phyloP scores from a whole-genome alignment of 2,113 vertebrate genomes.

The Spilogale gracilis region DNA sequence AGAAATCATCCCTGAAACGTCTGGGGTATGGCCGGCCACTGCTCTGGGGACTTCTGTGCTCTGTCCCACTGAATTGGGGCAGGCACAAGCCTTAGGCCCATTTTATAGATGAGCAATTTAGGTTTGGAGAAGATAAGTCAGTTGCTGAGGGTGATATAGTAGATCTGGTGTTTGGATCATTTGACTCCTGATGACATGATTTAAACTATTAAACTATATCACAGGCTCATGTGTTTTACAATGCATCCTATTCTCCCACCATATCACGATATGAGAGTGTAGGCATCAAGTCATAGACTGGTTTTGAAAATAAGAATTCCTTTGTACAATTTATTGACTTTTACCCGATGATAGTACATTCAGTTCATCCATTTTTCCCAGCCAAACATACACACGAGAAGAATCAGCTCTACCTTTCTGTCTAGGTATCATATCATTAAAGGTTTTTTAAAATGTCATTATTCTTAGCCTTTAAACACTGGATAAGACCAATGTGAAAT shows the following conservation, averaged over 20 bases:
- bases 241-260: neutral
- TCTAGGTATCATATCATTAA: neutral
- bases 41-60: neutral
- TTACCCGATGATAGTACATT: neutral
- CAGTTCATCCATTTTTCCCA: neutral
- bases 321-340: neutral
- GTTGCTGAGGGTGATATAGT: neutral
- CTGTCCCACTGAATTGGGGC: neutral
- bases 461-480: neutral
- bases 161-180: neutral
- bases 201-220: neutral
- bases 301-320: neutral
- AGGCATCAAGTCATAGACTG: neutral
- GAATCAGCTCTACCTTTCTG: neutral
- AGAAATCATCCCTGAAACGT: neutral
- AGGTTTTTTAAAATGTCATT: neutral
- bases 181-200: neutral
- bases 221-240: neutral
- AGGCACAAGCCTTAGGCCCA: neutral
- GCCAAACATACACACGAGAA: neutral
- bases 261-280: accelerated
- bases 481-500: neutral
- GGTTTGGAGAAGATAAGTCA: neutral
- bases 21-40: too few relatives aligned
- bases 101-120: neutral